Evolutionary conservation across 2,888 invertebrate species (phyloP), one percentile per base, ranked within the genome.

Genomic region (Latrodectus elegans): DNA sequence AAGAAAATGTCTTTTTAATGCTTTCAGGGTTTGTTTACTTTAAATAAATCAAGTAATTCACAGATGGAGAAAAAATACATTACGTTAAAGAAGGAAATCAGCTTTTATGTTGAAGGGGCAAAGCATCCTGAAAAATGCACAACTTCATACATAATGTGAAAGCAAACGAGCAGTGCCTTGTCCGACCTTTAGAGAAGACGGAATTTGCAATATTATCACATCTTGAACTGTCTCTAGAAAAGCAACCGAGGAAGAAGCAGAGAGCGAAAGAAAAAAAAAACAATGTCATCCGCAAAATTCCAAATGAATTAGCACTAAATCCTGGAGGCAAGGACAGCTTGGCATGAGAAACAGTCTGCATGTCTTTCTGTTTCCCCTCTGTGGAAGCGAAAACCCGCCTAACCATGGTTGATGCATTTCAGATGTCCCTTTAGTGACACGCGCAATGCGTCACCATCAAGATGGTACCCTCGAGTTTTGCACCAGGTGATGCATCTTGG

Each of bases 381-480:
- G 38, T 51, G 60, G 55, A 65, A 68, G 52, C 22, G 67, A 68
- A 82, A 75, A 75, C 60, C 71, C 64, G 64, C 71, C 65, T 80
- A 86, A 86, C 85, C 71, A 86, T 75, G 65, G 75, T 80, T 86
- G 85, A 86, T 86, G 85, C 71, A 86, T 86, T 76, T 71, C 22
- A 11, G 75, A 65, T 71, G 85, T 86, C 85, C 51, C n/a, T 14
- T 6, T 76, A 38, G 70, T 86, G 85, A 86, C 85, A 86, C 51
- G 75, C 14, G 80, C 70, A 71, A 86, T 86, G 80, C 85, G 85
- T 86, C 85, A 86, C 80, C 85, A 80, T 86, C 85, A 86, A 71
- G 60, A 60, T 65, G 55, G 49, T 72, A 53, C 84, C 68, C 73
- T 73, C 70, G 38, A 74, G 68, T 71, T 71, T 68, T 12, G 60